Percentiles rank a stretch among this genome's conserved stretches.
Evolutionary conservation across 1,140 invertebrate genomes (phyloP).

Genomic region (Leptopilina boulardi): DNA sequence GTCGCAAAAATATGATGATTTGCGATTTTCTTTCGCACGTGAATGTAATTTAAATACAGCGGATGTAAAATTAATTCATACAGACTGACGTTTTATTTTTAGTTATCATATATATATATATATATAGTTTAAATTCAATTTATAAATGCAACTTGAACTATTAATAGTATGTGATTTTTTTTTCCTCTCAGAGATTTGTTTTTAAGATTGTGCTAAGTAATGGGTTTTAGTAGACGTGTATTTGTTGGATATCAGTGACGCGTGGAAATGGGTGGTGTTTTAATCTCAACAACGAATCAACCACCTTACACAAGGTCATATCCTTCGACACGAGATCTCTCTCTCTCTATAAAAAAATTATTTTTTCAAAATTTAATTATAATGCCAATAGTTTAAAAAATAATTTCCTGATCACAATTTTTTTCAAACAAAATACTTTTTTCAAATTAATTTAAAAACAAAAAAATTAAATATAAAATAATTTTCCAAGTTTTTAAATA

Average conservation of each 20-base stretch:
- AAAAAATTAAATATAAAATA: no score
- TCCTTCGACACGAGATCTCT: constrained; percentile 2
- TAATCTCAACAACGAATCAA: constrained; percentile 9
- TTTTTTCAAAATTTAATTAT: background rate
- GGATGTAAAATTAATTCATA: background rate
- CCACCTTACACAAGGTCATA: background rate
- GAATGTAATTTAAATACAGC: no score
- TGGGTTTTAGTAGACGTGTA: background rate
- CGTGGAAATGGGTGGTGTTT: background rate
- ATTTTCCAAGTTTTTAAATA: no score
- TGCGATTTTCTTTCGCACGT: background rate
- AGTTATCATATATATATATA: no score
- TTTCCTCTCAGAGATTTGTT: background rate
- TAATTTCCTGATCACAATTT: no score
- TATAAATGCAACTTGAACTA: background rate
- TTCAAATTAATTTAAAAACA: no score
- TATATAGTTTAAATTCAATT: background rate
- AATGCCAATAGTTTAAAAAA: background rate
- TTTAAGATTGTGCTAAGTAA: constrained; percentile 3
- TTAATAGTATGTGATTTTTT: background rate
- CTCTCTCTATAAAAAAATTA: background rate
- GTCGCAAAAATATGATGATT: background rate
- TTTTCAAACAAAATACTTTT: no score
- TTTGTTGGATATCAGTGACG: background rate
- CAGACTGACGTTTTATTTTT: constrained; percentile 5